Percentiles rank a stretch among this genome's conserved stretches.
phyloP scores from a whole-genome alignment of 2,797 vertebrate species.

The Gallinago nigripennis region DNA sequence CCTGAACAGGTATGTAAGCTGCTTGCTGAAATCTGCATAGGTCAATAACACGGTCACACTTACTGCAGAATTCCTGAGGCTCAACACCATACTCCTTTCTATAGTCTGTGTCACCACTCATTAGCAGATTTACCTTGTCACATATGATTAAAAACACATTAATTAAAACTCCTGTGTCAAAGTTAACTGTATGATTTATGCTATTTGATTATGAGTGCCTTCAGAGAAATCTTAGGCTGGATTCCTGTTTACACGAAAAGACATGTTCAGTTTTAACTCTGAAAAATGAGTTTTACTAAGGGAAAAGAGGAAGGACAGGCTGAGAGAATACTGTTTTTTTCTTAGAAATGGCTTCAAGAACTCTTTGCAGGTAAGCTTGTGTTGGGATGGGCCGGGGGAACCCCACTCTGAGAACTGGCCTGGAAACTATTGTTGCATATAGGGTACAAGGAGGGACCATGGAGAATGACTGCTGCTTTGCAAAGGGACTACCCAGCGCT shows the following conservation, averaged over 20 bases:
- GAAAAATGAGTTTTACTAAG: constrained; percentile 1
- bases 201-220: constrained; percentile 44
- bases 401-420: neutral
- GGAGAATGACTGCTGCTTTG: neutral
- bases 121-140: constrained; percentile 35
- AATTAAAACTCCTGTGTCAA: constrained; percentile 54
- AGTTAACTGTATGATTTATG: constrained; percentile 64
- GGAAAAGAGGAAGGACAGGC: neutral
- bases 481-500: neutral
- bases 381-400: neutral
- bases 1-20: neutral
- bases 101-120: neutral
- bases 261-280: constrained; percentile 5
- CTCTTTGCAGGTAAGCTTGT: neutral
- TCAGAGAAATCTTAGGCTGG: constrained; percentile 17
- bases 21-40: neutral
- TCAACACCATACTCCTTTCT: neutral
- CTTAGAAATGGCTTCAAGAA: neutral
- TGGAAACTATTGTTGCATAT: neutral
- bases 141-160: constrained; percentile 63
- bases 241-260: constrained; percentile 36
- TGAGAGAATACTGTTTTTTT: neutral
- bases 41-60: neutral
- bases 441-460: neutral
- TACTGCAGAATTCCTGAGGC: neutral